A percentile compares a stretch with the other conserved stretches of the same genome.
Conservation (phyloP, 2,113 vertebrate genomes). For the Eretmochelys imbricata region DNA sequence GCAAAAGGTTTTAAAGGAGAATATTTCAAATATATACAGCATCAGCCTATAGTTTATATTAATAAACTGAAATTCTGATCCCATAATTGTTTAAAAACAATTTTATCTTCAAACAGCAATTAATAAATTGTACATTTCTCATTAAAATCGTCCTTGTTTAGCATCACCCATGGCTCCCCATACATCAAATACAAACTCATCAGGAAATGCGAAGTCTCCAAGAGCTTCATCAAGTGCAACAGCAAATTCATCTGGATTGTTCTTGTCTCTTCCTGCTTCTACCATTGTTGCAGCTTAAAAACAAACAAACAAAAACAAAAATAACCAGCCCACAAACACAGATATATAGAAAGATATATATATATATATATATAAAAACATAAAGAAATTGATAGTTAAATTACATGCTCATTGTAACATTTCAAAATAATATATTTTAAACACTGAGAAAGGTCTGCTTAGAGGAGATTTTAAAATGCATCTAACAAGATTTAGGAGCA, state of each 20-base stretch:
- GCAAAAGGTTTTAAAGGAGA: slow-evolving; percentile 22
- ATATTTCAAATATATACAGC: neutral
- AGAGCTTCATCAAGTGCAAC: slow-evolving; percentile 91
- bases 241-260: slow-evolving; percentile 94
- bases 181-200: slow-evolving; percentile 96
- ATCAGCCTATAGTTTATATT: slow-evolving; percentile 9
- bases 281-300: slow-evolving; percentile 93
- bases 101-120: neutral
- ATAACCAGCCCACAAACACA: neutral
- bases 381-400: neutral
- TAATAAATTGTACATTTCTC: neutral
- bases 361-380: neutral
- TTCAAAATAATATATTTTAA: neutral
- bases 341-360: neutral
- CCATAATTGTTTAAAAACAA: neutral
- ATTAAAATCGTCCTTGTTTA: slow-evolving; percentile 84
- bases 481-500: neutral
- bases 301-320: neutral
- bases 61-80: slow-evolving; percentile 1
- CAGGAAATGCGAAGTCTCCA: slow-evolving; percentile 96
- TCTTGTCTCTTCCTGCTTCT: slow-evolving; percentile 94
- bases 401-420: neutral
- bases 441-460: neutral
- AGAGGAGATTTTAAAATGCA: neutral
- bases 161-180: slow-evolving; percentile 96